phyloP scores from a whole-genome alignment of 2,113 vertebrate species.

The Cairina moschata region DNA sequence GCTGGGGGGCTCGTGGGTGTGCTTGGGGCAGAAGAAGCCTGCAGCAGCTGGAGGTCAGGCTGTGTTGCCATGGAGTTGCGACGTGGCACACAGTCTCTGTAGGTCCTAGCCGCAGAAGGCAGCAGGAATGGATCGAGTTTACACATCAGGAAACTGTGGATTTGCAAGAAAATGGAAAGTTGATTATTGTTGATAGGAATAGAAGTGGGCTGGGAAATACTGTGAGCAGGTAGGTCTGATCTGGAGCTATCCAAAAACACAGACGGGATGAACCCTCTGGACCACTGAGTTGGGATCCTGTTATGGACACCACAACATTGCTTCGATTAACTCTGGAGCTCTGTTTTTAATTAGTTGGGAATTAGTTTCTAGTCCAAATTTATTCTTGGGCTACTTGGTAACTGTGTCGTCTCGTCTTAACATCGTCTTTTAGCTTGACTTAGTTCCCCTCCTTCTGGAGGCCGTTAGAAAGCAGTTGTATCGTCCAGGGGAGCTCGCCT shows the following conservation, averaged over 20 bases:
- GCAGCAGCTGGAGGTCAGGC: neutral
- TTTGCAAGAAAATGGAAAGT: neutral
- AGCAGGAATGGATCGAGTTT: neutral
- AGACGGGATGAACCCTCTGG: neutral
- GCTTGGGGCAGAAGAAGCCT: neutral
- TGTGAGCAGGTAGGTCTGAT: neutral
- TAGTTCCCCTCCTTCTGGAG: neutral
- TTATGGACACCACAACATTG: neutral
- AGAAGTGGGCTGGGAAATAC: neutral
- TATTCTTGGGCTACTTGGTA: neutral
- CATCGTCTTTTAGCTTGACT: neutral
- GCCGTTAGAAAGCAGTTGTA: neutral
- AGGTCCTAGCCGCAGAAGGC: neutral
- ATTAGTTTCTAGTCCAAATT: neutral
- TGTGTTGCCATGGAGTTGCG: neutral
- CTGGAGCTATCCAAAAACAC: neutral
- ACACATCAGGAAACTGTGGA: neutral
- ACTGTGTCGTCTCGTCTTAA: neutral
- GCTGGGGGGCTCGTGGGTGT: accelerated
- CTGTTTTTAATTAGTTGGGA: neutral
- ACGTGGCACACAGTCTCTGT: neutral
- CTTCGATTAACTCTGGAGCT: neutral
- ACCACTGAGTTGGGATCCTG: neutral
- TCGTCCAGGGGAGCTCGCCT: neutral
- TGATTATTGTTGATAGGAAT: neutral